Base-by-base conservation (phyloP, 2,888 invertebrate species). In the Mythimna ferrago region DNA sequence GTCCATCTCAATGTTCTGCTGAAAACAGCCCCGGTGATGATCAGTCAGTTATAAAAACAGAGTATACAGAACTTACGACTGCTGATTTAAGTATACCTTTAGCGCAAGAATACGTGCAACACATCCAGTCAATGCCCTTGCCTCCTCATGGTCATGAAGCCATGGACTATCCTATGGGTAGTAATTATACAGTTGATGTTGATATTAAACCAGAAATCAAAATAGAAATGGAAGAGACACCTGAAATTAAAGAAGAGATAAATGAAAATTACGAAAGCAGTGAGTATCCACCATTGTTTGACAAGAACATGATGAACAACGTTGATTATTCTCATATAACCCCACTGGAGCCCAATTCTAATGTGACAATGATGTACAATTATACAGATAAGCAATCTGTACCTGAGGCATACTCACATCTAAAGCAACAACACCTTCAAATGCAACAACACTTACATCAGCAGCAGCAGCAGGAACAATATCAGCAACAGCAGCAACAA, bases 1-100 rank as follows among this genome's bases (percentile, higher is more conserved):
- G 95, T 82, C 96, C 96, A 54, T 92, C 95, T 2, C 96, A 95
- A 82, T 95, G 94, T 82, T 93, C 95, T 16, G 92, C 89, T 21
- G 94, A 94, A 79, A 95, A 93, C 76, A 93, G 93, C 71, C 91
- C 91, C 0, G 90, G 91, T 35, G 95, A 92, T 73, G 95, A 93
- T 64, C 89, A 94, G 73, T 89, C 93, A 2, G 86, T 87, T 32
- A 92, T 93, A 21, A 94, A 95, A 89, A 94, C 94, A 19, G 95
- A 96, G 85, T 96, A 96, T 75, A 96, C 96, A 6, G 96, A 96
- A 89, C 87, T 96, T 56, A 96, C 95, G 38, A 96, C 95, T 56
- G 96, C 96, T 54, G 93, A 95, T 83, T 86, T 96, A 71, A 92
- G 89, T 68, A 80, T 95, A 64, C 95, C 95, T 35, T 81, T 95